These are phyloP conservation scores for Monomorium pharaonis DNA, from an alignment of 1,140 invertebrate genomes.

Conservation along the genomic window DNA sequence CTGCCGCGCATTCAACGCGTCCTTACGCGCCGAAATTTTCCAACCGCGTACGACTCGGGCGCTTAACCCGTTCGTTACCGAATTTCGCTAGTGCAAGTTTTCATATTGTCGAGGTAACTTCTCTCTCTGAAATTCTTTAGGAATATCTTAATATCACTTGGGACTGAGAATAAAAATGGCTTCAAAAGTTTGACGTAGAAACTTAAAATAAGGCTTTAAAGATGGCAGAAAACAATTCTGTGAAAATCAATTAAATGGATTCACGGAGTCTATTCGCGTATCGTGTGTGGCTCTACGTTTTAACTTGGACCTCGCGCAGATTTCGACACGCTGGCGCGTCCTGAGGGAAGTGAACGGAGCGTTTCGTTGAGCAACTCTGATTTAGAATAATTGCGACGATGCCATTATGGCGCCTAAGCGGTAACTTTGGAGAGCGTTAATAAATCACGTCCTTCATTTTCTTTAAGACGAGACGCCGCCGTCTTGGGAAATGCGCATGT, in stretches of 20 bases:
- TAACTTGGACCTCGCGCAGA: not conserved
- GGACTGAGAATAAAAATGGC: not conserved
- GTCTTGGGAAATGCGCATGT: conserved; percentile 56
- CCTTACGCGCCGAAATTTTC: conserved; percentile 38
- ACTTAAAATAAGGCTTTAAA: not conserved
- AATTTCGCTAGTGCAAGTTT: not conserved
- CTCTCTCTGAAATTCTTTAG: not conserved
- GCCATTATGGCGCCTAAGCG: conserved; percentile 48
- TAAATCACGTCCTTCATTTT: conserved; percentile 58
- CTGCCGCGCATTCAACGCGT: conserved; percentile 37
- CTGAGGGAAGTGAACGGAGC: not conserved
- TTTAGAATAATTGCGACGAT: conserved; percentile 50
- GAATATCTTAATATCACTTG: not conserved
- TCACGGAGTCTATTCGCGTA: not conserved
- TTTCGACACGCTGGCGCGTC: not conserved
- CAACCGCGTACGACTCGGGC: not conserved
- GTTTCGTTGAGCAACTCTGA: conserved; percentile 7
- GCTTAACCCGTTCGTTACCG: conserved; percentile 7
- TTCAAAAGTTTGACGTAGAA: not conserved
- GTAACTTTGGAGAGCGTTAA: conserved; percentile 56
- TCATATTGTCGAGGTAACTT: not conserved
- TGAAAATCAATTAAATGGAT: not conserved
- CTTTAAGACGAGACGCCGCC: conserved; percentile 51
- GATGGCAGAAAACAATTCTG: not conserved
- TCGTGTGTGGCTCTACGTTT: not conserved